A percentile compares a stretch with the other conserved stretches of the same genome.
phyloP scores from a whole-genome alignment of 1,140 invertebrate species.

The Pinna nobilis region DNA sequence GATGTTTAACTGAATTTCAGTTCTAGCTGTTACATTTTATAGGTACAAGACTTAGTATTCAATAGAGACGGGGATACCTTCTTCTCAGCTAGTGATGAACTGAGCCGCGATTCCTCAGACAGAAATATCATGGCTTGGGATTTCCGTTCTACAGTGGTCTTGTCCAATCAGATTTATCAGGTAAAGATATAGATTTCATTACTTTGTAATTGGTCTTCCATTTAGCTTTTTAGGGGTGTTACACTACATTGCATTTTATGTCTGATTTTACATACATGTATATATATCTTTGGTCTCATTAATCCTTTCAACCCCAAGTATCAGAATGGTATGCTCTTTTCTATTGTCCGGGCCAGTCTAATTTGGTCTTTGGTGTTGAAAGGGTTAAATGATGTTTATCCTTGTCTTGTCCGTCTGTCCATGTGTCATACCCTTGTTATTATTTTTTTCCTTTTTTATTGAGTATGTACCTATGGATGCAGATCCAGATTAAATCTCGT shows the following conservation, averaged over 20 bases:
- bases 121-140: conserved; percentile 75
- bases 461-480: too few species aligned
- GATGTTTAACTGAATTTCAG: background rate
- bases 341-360: conserved; percentile 74
- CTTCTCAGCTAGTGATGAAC: conserved; percentile 66
- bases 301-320: too few species aligned
- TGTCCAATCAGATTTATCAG: conserved; percentile 76
- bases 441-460: too few species aligned
- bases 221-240: background rate
- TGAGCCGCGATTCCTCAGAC: conserved; percentile 73
- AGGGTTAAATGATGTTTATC: too few species aligned
- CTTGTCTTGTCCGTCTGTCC: too few species aligned
- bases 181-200: conserved; percentile 50
- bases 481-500: too few species aligned
- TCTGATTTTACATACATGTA: too few species aligned
- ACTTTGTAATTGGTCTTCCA: conserved; percentile 34
- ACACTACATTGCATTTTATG: too few species aligned
- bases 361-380: too few species aligned
- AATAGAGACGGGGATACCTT: conserved; percentile 64
- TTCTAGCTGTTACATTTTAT: conserved; percentile 16
- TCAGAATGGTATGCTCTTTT: too few species aligned
- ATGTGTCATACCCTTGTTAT: too few species aligned
- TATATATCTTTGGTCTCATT: too few species aligned
- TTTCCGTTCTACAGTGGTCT: conserved; percentile 61
- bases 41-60: conserved; percentile 74